Percentiles rank a stretch among this genome's conserved stretches.
These are phyloP conservation scores for Sceloporus tristichus DNA, from an alignment of 2,113 vertebrate genomes.

Conservation along the genomic window DNA sequence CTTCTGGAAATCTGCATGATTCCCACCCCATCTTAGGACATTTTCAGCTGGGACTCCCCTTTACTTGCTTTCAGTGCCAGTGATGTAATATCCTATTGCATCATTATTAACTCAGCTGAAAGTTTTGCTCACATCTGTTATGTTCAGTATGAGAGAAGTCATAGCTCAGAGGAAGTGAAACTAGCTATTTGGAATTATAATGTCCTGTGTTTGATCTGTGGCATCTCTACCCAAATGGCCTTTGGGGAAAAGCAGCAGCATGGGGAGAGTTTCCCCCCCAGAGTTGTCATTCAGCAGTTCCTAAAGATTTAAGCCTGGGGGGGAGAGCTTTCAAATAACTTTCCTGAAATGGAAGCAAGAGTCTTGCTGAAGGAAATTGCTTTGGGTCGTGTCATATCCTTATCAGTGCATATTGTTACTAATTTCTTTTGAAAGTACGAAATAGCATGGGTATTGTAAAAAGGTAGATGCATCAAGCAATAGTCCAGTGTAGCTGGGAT, in stretches of 20 bases:
- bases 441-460: too few relatives aligned
- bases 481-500: too few relatives aligned
- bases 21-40: too few relatives aligned
- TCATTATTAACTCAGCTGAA: neutral
- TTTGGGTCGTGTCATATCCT: too few relatives aligned
- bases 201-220: neutral
- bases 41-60: neutral
- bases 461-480: too few relatives aligned
- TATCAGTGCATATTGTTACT: too few relatives aligned
- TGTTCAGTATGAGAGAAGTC: neutral
- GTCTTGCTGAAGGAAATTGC: too few relatives aligned
- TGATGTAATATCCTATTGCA: neutral
- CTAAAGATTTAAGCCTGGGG: neutral
- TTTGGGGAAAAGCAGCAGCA: neutral
- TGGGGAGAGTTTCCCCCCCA: neutral
- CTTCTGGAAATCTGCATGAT: too few relatives aligned
- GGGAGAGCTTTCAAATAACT: too few relatives aligned
- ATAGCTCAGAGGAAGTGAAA: neutral
- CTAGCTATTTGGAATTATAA: neutral
- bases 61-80: neutral
- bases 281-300: neutral
- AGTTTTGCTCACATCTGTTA: neutral
- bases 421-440: too few relatives aligned
- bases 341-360: too few relatives aligned
- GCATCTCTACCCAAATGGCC: neutral